Base-by-base conservation (phyloP, 1,140 invertebrate species). In the Lordiphosa stackelbergi region DNA sequence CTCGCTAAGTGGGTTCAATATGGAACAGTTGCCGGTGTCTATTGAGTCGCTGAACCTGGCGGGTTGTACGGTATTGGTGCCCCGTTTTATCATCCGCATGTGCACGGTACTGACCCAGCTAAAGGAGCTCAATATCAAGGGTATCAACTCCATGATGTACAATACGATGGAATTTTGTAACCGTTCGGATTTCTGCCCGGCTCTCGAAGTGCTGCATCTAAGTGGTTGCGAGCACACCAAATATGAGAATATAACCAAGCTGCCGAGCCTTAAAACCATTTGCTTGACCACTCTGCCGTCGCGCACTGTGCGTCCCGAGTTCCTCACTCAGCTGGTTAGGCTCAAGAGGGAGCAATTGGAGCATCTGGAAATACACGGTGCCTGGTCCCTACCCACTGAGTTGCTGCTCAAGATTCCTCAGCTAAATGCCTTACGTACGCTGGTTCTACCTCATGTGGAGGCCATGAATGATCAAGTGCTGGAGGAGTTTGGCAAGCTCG, bases 251-350 rank as follows among this genome's bases (percentile, higher is more conserved):
- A 22, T 78, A 5, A 73, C 69, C 10, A 51, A 56, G 35, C n/a
- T 78, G 5, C 73, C 74, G 4, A 47, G 8, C 1, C 41, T 78
- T 0, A 78, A 58, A 38, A 19, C 19, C 9, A 11, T 64, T 6
- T 45, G 6, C 4, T 41, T 13, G 11, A 34, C n/a, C 3, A 51
- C 3, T 3, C 0, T 10, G 8, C 11, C 12, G 0, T 36, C 16
- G 1, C 4, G 9, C 7, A 5, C 2, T 0, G 2, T 68, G 10
- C 49, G 45, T 22, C 1, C 1, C 0, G 28, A 59, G 28, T 46
- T 73, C 8, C 11, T 68, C n/a, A 10, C 48, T 4, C 36, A 36
- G 9, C 43, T 79, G 9, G 53, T 16, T 0, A 4, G 43, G 11
- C 16, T 55, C 11, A 68, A 72, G 5, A 8, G 56, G 0, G 8